A percentile compares a stretch with the other conserved stretches of the same genome.
Conservation (phyloP, 2,888 invertebrate species). For the Agriopis aurantiaria region DNA sequence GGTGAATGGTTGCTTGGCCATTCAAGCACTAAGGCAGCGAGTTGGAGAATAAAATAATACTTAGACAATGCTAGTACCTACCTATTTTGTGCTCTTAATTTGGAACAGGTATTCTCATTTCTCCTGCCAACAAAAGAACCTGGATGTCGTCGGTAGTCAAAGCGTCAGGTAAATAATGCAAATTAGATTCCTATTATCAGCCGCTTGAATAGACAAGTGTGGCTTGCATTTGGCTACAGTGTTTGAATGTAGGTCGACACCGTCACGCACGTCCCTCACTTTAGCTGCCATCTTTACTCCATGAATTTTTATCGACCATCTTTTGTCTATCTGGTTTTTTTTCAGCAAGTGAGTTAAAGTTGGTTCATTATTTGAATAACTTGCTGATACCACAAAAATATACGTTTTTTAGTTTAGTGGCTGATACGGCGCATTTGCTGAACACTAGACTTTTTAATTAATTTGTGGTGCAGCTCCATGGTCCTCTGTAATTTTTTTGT, state of each 20-base stretch:
- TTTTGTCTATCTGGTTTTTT: constrained; percentile 3
- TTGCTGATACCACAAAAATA: background rate
- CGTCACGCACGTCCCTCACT: constrained; percentile 67
- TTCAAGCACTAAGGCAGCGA: no score
- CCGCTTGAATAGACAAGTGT: constrained; percentile 69
- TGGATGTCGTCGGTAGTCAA: constrained; percentile 40
- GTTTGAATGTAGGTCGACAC: constrained; percentile 65
- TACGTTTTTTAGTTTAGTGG: no score
- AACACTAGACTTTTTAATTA: no score
- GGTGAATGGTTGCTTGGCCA: no score
- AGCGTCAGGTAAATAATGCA: constrained; percentile 72
- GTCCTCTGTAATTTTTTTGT: no score
- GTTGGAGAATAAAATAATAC: no score
- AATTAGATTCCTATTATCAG: constrained; percentile 68
- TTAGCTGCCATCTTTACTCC: constrained; percentile 43
- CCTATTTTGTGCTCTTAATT: background rate
- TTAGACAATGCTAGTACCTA: background rate
- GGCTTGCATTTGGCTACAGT: constrained; percentile 50
- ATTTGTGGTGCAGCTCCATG: no score
- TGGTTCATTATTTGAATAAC: background rate
- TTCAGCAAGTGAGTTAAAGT: background rate
- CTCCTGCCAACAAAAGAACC: constrained; percentile 22
- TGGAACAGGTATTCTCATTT: constrained; percentile 10
- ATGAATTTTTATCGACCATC: constrained; percentile 22
- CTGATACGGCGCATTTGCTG: background rate